These are phyloP conservation scores for Drosophila baimaii DNA, from an alignment of 1,140 invertebrate genomes.

Conservation along the genomic window DNA sequence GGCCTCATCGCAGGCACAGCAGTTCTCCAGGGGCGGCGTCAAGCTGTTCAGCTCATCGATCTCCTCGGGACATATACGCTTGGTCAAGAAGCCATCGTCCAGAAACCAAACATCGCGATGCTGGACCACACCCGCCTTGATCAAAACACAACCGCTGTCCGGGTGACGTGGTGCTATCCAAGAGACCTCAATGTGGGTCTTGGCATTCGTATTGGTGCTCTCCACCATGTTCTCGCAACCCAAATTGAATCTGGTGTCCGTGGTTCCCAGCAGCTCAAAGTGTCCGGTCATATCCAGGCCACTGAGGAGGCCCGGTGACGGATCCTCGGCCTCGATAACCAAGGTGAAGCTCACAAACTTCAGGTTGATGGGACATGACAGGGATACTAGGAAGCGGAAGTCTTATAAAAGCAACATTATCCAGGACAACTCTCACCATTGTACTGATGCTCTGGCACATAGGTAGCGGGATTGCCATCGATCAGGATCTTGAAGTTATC, in stretches of 20 bases:
- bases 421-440: constrained; percentile 81
- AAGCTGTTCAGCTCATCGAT: constrained; percentile 88
- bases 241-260: constrained; percentile 89
- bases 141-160: constrained; percentile 90
- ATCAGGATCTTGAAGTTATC: constrained; percentile 86
- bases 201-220: constrained; percentile 89
- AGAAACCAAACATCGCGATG: constrained; percentile 93
- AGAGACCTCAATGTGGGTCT: constrained; percentile 87
- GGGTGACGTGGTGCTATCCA: constrained; percentile 91
- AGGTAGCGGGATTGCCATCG: constrained; percentile 87
- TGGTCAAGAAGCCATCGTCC: constrained; percentile 91
- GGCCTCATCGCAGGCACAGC: constrained; percentile 96
- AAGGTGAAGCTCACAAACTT: constrained; percentile 90
- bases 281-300: constrained; percentile 84
- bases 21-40: constrained; percentile 88
- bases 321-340: constrained; percentile 86
- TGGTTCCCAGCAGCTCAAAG: constrained; percentile 87
- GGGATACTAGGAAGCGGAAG: constrained; percentile 47
- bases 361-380: constrained; percentile 76
- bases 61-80: constrained; percentile 91
- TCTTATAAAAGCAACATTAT: not conserved
- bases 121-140: constrained; percentile 93
- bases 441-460: constrained; percentile 89
- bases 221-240: constrained; percentile 91
- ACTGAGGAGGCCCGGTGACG: constrained; percentile 28